Conservation (phyloP, 2,113 vertebrate genomes). For the Illadopsis cleaveri region DNA sequence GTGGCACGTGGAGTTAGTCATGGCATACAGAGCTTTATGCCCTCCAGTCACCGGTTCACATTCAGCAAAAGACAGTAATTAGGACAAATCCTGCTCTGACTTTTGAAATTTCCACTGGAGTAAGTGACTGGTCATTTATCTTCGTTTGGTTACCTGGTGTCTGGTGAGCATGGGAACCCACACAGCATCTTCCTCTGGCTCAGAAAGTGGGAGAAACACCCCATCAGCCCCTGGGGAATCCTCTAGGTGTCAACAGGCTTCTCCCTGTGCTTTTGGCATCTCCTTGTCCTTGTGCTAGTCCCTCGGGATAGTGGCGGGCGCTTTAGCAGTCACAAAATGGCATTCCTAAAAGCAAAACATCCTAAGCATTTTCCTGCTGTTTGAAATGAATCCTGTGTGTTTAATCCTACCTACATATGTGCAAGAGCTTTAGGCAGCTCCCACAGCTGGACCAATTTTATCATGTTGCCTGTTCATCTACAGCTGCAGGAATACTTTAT, state of each 20-base stretch:
- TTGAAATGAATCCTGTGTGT: neutral
- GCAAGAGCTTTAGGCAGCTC: neutral
- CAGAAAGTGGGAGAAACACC: neutral
- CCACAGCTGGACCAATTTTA: neutral
- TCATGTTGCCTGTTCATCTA: neutral
- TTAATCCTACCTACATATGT: neutral
- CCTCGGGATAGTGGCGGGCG: neutral
- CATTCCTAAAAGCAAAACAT: neutral
- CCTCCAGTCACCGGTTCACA: neutral
- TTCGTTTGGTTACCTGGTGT: too few relatives aligned
- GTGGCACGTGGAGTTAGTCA: neutral
- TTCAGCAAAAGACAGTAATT: neutral
- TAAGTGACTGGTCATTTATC: neutral
- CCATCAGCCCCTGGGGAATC: neutral
- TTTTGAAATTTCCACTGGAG: neutral
- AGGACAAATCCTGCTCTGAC: neutral
- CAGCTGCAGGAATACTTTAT: neutral
- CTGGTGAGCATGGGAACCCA: neutral
- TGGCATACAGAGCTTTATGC: neutral
- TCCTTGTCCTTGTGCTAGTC: neutral
- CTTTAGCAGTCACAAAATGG: fast-evolving
- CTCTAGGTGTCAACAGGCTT: neutral
- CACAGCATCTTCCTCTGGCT: neutral
- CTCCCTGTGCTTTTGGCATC: neutral
- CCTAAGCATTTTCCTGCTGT: neutral